Base-by-base conservation (phyloP, 1,140 invertebrate species). In the Lasioglossum baleicum region DNA sequence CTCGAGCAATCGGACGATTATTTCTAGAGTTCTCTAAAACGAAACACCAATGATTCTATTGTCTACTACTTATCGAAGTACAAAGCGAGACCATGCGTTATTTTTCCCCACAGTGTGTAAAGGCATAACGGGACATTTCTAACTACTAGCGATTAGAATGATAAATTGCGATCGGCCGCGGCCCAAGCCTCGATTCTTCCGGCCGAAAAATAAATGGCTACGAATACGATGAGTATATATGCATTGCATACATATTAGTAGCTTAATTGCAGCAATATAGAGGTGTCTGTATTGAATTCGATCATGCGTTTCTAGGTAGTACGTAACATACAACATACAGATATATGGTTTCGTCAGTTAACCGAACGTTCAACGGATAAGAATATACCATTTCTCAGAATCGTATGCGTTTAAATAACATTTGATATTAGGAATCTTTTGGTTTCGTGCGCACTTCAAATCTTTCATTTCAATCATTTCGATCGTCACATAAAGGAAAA, bases 21-120 rank as follows among this genome's bases (percentile, higher is more conserved):
- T 83, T 71, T 83, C 22, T 81, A 81, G 81, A 85, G 15, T 71
- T 64, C 48, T 83, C 31, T 78, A 17, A 82, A 83, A 56, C 31
- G 56, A 75, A 86, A 87, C 85, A 87, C 84, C 84, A 87, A 87
- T 87, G 65, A 77, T 66, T 83, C 67, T 83, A 85, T 66, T 81
- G 44, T 86, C 70, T 83, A 83, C 35, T 17, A 81, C 60, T 86
- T 81, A 86, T 83, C 78, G 84, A 87, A 87, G 86, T 87, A 87
- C 82, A 87, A 87, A 87, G 67, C 63, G 69, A 84, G 86, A 87
- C 82, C 82, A 87, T 66, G 40, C 60, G 72, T 82, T 80, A 82
- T 69, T 79, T 80, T 63, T 63, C 74, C 63, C 26, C 64, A 40
- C 20, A 60, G 58, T 75, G 69, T 56, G 17, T 15, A 60, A 73